Conservation (phyloP, 2,113 vertebrate genomes). For the Tragelaphus buxtoni region DNA sequence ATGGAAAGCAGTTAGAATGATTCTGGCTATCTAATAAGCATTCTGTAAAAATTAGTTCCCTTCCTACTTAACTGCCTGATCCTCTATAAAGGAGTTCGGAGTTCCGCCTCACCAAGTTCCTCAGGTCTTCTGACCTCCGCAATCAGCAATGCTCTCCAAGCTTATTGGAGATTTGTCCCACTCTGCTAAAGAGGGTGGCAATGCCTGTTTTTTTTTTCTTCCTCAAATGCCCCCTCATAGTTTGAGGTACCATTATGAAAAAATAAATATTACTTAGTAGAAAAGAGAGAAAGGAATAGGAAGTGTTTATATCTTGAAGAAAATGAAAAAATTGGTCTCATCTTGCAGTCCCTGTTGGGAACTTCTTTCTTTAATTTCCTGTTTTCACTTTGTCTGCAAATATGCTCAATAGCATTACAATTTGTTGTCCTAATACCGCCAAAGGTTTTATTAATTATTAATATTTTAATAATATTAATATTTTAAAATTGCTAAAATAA, state of each 20-base stretch:
- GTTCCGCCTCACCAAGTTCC: background rate
- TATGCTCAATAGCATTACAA: background rate
- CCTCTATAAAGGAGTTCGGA: background rate
- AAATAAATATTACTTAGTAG: background rate
- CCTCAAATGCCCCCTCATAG: background rate
- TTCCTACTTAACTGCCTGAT: background rate
- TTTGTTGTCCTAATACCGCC: background rate
- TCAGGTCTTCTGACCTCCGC: too few relatives aligned
- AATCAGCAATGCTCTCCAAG: background rate
- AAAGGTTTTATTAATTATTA: background rate
- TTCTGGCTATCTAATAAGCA: background rate
- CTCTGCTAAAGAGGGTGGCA: background rate
- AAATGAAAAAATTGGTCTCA: background rate
- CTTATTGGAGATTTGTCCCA: too few relatives aligned
- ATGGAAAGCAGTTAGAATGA: background rate
- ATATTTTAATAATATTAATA: background rate
- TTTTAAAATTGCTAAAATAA: background rate
- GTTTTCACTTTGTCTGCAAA: background rate
- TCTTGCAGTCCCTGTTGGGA: background rate
- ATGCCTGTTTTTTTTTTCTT: background rate
- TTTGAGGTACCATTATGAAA: background rate
- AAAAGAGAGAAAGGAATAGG: background rate
- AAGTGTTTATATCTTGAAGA: background rate
- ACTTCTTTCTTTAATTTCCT: background rate
- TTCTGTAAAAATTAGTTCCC: background rate